Evolutionary conservation across 2,797 vertebrate species (phyloP).

Genomic region (Enteromius paludinosus): DNA sequence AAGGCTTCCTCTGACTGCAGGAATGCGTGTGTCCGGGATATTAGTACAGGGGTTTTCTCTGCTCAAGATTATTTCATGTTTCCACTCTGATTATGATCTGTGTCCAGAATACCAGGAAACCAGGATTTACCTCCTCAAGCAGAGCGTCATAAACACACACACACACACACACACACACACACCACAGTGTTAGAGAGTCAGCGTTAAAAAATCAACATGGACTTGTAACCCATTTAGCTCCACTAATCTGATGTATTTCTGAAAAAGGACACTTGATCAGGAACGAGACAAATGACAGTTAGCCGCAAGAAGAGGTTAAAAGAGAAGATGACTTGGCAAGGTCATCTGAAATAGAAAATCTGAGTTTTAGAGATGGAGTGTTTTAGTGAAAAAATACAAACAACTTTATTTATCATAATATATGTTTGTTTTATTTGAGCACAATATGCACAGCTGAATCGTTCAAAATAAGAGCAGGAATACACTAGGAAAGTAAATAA

Average conservation of each 20-base stretch:
- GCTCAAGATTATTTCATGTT: slow-evolving; percentile 54
- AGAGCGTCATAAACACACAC: slow-evolving; percentile 47
- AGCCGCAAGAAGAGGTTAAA: neutral
- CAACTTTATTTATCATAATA: no score
- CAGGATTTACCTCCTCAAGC: slow-evolving; percentile 63
- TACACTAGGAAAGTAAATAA: neutral
- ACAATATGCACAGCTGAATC: neutral
- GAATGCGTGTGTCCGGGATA: neutral
- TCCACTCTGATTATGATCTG: slow-evolving; percentile 63
- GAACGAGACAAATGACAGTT: neutral
- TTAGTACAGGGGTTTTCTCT: slow-evolving; percentile 3
- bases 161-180: slow-evolving; percentile 45
- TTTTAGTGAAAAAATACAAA: neutral
- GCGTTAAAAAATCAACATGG: slow-evolving; percentile 56
- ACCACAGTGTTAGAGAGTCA: slow-evolving; percentile 29
- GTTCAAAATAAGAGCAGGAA: neutral
- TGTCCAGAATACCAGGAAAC: slow-evolving; percentile 65
- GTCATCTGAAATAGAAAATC: neutral
- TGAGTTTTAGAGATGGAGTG: neutral
- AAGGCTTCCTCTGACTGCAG: slow-evolving; percentile 34
- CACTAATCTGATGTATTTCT: neutral
- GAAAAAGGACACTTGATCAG: neutral
- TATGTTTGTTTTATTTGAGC: neutral
- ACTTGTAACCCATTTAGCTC: slow-evolving; percentile 3
- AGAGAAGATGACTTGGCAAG: neutral